Evolutionary conservation across 2,888 invertebrate species (phyloP).

Genomic region (Rhagonycha lutea): DNA sequence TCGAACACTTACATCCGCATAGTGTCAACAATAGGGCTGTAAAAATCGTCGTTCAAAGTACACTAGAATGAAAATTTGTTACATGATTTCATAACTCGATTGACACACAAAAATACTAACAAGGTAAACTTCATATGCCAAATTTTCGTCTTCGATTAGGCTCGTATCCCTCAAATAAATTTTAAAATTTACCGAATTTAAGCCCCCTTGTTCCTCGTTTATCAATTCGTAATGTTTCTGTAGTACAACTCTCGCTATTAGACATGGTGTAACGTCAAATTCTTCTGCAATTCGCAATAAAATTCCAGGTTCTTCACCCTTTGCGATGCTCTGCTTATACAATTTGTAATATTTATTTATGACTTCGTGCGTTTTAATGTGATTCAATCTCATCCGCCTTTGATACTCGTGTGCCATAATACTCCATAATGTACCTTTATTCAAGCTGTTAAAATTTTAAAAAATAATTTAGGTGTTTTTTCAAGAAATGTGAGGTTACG

Average conservation of each 20-base stretch:
- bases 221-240: slow-evolving; percentile 56
- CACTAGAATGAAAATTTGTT: slow-evolving; percentile 61
- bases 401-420: slow-evolving; percentile 70
- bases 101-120: slow-evolving; percentile 55
- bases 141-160: slow-evolving; percentile 70
- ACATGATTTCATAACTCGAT: slow-evolving; percentile 25
- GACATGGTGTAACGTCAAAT: slow-evolving; percentile 61
- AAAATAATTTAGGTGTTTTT: slow-evolving; percentile 32
- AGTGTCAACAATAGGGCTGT: slow-evolving; percentile 80
- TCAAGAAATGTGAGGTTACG: slow-evolving; percentile 22
- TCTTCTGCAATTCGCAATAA: slow-evolving; percentile 63
- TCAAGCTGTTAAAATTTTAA: slow-evolving; percentile 57
- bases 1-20: slow-evolving; percentile 69
- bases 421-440: slow-evolving; percentile 67
- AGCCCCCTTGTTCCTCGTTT: slow-evolving; percentile 37
- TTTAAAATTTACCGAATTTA: slow-evolving; percentile 55
- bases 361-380: slow-evolving; percentile 63
- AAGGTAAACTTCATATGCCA: slow-evolving; percentile 76
- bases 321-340: slow-evolving; percentile 51
- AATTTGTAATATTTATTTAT: slow-evolving; percentile 57
- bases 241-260: slow-evolving; percentile 63
- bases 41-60: slow-evolving; percentile 79
- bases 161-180: slow-evolving; percentile 71
- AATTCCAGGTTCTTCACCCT: slow-evolving; percentile 61
- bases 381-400: slow-evolving; percentile 65